phyloP scores from a whole-genome alignment of 1,140 invertebrate genomes.

The Adelges cooleyi region DNA sequence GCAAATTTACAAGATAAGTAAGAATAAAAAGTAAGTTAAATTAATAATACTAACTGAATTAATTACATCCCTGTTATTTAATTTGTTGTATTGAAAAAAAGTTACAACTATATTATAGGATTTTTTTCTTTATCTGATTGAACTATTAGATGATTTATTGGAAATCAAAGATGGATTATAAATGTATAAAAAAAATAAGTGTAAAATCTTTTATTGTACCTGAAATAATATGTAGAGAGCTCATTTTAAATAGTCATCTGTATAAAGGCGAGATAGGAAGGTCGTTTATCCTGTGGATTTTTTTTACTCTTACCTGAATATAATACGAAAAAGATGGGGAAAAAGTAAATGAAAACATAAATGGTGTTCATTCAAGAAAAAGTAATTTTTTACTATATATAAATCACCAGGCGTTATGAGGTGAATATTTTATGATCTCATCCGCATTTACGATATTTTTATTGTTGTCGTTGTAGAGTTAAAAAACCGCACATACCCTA shows the following conservation, averaged over 20 bases:
- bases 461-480: not conserved
- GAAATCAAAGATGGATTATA: no score
- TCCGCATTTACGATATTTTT: not conserved
- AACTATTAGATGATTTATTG: no score
- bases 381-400: slow-evolving; percentile 10
- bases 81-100: no score
- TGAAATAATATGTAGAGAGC: no score
- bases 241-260: slow-evolving; percentile 1
- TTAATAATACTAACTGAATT: no score
- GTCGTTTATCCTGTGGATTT: not conserved
- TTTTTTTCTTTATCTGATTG: no score
- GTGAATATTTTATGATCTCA: slow-evolving; percentile 13
- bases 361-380: not conserved
- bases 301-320: not conserved
- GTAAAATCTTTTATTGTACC: not conserved
- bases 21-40: no score
- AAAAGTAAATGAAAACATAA: not conserved
- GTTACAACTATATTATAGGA: no score
- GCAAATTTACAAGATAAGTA: no score
- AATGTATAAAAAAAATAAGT: not conserved
- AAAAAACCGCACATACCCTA: not conserved
- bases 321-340: not conserved
- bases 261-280: no score
- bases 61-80: no score
- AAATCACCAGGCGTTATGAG: not conserved